Conservation (phyloP, 2,888 invertebrate genomes). For the Troides helena region DNA sequence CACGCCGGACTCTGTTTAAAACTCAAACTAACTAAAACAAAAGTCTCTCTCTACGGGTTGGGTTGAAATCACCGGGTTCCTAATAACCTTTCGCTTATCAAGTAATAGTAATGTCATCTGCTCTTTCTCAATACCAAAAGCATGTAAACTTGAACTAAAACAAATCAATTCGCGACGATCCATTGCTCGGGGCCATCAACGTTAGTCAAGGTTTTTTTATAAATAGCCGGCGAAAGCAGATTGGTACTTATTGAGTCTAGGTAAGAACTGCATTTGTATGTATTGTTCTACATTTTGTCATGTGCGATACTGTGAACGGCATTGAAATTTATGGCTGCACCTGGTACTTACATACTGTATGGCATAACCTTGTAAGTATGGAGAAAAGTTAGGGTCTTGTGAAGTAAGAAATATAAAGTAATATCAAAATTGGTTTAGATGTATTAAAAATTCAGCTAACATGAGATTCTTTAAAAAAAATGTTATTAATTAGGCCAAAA, state of each 20-base stretch:
- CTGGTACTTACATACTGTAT: neutral
- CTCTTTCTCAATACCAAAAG: no score
- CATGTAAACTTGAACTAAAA: neutral
- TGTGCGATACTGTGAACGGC: neutral
- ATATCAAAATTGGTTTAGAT: neutral
- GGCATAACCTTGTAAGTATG: neutral
- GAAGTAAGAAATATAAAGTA: neutral
- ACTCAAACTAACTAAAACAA: no score
- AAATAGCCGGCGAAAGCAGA: neutral
- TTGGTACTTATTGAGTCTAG: neutral
- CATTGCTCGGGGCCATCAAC: neutral
- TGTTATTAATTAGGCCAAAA: neutral
- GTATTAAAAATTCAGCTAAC: neutral
- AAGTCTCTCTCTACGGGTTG: no score
- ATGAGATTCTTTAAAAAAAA: neutral
- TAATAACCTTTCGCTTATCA: no score
- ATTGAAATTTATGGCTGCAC: neutral
- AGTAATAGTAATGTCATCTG: no score
- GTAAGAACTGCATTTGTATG: neutral
- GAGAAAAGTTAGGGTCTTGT: neutral
- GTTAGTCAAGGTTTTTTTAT: conserved; percentile 2
- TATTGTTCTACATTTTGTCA: neutral
- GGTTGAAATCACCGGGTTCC: no score
- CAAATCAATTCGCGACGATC: neutral
- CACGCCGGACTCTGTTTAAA: no score